These are phyloP conservation scores for Bombycilla garrulus DNA, from an alignment of 2,113 vertebrate species.

Conservation along the genomic window DNA sequence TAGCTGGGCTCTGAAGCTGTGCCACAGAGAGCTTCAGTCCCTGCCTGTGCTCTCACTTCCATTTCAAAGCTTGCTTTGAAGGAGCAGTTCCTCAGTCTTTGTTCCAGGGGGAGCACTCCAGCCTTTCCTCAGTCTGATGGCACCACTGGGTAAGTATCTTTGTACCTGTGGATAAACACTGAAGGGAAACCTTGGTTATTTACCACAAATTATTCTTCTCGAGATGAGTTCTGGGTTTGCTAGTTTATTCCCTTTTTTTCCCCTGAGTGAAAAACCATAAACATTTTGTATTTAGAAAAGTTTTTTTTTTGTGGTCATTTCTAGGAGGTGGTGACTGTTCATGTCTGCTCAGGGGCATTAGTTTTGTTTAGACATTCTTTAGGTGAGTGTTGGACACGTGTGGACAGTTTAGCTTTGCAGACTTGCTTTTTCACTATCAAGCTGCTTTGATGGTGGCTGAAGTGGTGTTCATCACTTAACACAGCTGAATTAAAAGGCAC, in stretches of 20 bases:
- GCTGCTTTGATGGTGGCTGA: background rate
- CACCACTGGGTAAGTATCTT: background rate
- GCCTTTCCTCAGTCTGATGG: background rate
- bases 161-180: background rate
- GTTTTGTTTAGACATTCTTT: background rate
- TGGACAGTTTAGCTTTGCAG: background rate
- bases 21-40: background rate
- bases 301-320: background rate
- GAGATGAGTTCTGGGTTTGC: background rate
- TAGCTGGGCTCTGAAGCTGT: background rate
- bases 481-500: background rate
- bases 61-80: slow-evolving; percentile 1
- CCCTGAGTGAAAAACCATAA: background rate
- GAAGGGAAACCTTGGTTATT: background rate
- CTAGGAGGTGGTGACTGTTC: background rate
- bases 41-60: background rate
- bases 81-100: background rate
- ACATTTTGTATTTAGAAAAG: too few relatives aligned
- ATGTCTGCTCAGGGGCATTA: background rate
- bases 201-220: background rate
- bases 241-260: background rate
- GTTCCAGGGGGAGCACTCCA: background rate
- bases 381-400: fast-evolving
- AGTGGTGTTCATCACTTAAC: background rate
- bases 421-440: background rate